Conservation (phyloP, 2,113 vertebrate species). For the Daubentonia madagascariensis region DNA sequence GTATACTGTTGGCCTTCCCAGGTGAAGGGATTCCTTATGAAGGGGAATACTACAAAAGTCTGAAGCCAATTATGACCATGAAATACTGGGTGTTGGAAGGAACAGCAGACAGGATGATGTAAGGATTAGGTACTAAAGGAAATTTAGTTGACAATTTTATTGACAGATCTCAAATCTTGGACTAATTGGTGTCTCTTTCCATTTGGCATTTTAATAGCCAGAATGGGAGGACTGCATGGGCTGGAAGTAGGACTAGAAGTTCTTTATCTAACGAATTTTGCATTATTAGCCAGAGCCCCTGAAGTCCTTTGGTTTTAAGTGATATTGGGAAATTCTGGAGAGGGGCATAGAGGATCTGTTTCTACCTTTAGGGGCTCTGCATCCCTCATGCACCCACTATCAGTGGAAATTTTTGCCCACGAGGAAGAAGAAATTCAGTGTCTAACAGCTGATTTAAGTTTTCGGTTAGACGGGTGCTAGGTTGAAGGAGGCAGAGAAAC, state of each 20-base stretch:
- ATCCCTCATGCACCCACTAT: background rate
- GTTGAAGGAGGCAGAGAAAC: background rate
- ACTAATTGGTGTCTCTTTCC: background rate
- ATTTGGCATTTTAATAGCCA: background rate
- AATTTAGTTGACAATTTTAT: background rate
- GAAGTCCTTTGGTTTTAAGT: background rate
- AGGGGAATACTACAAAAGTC: background rate
- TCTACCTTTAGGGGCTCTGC: background rate
- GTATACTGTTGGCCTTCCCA: no score
- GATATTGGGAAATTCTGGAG: background rate
- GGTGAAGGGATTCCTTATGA: no score
- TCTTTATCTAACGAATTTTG: background rate
- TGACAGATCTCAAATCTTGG: background rate
- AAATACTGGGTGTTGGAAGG: no score
- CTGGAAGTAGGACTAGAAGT: background rate
- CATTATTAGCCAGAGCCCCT: background rate
- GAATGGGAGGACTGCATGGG: background rate
- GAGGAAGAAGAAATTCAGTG: background rate
- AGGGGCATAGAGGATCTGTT: background rate
- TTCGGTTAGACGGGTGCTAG: background rate
- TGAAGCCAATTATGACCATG: no score
- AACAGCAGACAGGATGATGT: background rate
- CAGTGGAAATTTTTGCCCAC: background rate
- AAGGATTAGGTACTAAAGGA: background rate
- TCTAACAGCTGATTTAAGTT: background rate